These are phyloP conservation scores for Heliocidaris tuberculata DNA, from an alignment of 35 echinoderm and acorn worm genomes.

Conservation along the genomic window DNA sequence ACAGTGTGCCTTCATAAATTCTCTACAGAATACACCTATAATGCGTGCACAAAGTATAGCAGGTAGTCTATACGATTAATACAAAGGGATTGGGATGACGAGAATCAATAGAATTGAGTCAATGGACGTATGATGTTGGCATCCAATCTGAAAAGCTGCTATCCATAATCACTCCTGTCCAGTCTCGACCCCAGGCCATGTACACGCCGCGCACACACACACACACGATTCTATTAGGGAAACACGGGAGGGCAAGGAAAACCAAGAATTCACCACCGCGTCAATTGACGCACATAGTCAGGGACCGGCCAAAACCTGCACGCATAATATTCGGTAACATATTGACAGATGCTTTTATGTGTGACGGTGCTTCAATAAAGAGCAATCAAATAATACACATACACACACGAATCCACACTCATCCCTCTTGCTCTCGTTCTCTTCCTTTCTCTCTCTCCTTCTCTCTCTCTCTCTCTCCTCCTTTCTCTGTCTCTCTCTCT, in stretches of 20 bases:
- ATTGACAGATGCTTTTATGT: conserved; percentile 28
- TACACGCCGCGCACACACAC: neutral
- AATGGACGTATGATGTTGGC: neutral
- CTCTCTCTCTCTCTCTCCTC: neutral
- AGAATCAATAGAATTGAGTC: neutral
- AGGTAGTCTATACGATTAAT: neutral
- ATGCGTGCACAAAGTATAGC: neutral
- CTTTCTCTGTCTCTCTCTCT: neutral
- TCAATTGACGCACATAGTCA: neutral
- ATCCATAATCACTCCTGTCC: conserved; percentile 3
- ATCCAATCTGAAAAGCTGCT: neutral
- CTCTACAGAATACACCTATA: neutral
- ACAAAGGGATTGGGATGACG: neutral
- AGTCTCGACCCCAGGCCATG: conserved; percentile 3
- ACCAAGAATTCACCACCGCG: neutral
- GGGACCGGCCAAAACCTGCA: neutral
- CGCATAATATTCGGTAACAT: conserved; percentile 40
- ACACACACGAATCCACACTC: neutral
- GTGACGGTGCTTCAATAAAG: neutral
- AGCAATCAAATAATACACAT: conserved; percentile 19
- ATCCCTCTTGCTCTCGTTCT: neutral
- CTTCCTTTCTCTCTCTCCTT: neutral
- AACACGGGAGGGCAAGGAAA: neutral
- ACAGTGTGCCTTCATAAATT: neutral
- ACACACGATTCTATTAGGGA: neutral